These are phyloP conservation scores for Hydrolagus colliei DNA, from an alignment of 2,797 vertebrate species.

Conservation along the genomic window DNA sequence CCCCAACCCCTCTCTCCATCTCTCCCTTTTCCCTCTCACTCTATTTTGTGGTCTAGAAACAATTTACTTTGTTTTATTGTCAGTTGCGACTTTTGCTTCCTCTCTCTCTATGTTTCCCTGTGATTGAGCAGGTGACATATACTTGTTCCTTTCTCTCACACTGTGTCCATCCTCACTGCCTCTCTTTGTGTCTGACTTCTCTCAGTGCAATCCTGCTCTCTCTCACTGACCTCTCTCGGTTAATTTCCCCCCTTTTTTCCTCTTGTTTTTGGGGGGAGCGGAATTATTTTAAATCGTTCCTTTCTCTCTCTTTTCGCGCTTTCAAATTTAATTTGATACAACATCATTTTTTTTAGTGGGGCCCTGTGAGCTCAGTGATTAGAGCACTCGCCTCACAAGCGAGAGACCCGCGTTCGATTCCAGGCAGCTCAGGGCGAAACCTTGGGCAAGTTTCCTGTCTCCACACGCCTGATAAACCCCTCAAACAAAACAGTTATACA, in stretches of 20 bases:
- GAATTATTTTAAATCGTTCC: too few relatives aligned
- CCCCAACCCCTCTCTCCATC: neutral
- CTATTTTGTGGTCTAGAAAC: conserved; percentile 46
- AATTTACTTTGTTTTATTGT: conserved; percentile 49
- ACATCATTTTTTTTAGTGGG: too few relatives aligned
- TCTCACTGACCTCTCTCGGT: neutral
- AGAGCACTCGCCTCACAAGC: too few relatives aligned
- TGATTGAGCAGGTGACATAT: neutral
- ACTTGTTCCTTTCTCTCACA: neutral
- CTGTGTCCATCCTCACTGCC: neutral
- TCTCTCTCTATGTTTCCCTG: neutral
- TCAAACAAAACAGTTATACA: too few relatives aligned
- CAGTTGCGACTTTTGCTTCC: conserved; percentile 48
- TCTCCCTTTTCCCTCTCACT: conserved; percentile 46
- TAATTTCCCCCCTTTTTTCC: neutral
- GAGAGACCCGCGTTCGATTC: too few relatives aligned
- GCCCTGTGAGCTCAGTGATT: too few relatives aligned
- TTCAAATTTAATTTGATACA: too few relatives aligned
- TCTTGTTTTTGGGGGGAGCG: neutral
- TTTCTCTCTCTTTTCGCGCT: too few relatives aligned
- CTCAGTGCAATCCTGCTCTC: too few relatives aligned
- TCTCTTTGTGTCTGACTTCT: neutral
- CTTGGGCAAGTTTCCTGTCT: too few relatives aligned
- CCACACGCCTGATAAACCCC: too few relatives aligned
- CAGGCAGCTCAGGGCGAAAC: too few relatives aligned